Base-by-base conservation (phyloP, 35 echinoderm and acorn worm genomes). In the Heliocidaris erythrogramma region DNA sequence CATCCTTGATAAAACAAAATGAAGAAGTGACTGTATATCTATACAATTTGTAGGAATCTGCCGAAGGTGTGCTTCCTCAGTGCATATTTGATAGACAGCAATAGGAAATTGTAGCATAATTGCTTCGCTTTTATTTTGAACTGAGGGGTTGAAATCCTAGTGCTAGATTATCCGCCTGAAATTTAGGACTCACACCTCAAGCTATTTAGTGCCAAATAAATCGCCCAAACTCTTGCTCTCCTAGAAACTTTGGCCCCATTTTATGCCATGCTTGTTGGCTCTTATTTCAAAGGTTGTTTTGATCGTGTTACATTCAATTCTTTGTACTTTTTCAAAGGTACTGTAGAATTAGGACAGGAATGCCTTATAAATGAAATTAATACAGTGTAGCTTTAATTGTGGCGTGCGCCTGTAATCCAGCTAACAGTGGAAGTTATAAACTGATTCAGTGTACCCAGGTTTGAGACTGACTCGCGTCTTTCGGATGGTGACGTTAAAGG, bases 261-360 rank as follows among this genome's bases (percentile, higher is more conserved):
- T 78, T 7, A 78, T 78, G 65, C 65, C 65, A 29, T 78, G 65
- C 65, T 27, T 17, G 65, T 78, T 78, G 65, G 65, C 65, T 78
- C 65, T 78, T 78, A 4, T 78, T 78, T 78, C 65, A 78, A 78
- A 78, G 65, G 65, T 78, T 78, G 65, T 78, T 78, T 78, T 78
- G 21, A 78, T 78, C 21, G 27, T 78, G 21, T 78, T 78, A n/a
- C 18, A 78, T 78, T 17, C 65, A 21, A 27, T 78, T 78, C 65
- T n/a, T 78, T 78, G 65, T 78, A 78, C 65, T 78, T 78, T 78
- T 78, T 78, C 5, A 24, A 78, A 78, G 65, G 65, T 78, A 24
- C 7, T 78, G 18, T 7, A 78, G 65, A 21, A 8, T n/a, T 17
- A 5, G 65, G 21, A 78, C 27, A 78, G 65, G 21, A n/a, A 78